Evolutionary conservation across 2,113 vertebrate species (phyloP), one percentile per base, ranked within the genome.

Genomic region (Apeltes quadracus): DNA sequence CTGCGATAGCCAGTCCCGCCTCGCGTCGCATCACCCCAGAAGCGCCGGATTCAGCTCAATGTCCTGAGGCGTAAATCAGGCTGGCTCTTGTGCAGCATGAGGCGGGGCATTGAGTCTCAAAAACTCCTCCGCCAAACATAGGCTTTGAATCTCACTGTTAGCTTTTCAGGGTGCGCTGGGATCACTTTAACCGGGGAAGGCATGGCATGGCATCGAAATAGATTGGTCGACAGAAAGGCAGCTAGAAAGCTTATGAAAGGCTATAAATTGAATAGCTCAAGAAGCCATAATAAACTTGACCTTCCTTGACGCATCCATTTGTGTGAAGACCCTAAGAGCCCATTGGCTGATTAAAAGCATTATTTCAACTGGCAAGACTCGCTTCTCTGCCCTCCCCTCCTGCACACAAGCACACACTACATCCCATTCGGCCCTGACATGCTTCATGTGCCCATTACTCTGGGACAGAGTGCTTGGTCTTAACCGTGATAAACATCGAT

Each of bases 311-410:
- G 78, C 61, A 25, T 73, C 61, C 69, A 76, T 83, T 86, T 88
- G 64, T 78, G 69, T 74, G 61, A 39, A 75, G 79, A 64, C 73
- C 76, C 69, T 70, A 69, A 81, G 81, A 81, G 72, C 59, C 87
- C 84, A 83, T 86, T 79, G 77, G 76, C 68, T 88, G 79, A 89
- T 88, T 88, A 84, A 87, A 89, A 78, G 72, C 87, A 80, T 87
- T 61, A 86, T 86, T 82, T 71, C 55, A 77, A 81, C 72, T 72
- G 78, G 67, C 78, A 81, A 63, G 56, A 36, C 48, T 34, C 23
- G 20, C 36, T n/a, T 10, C 10, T 5, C n/a, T 51, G 27, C 8
- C 38, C 36, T 5, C 50, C 34, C 61, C 27, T 13, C 44, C n/a
- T 16, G 43, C 16, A 38, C 23, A 3, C 59, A 20, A 38, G 18